These are phyloP conservation scores for Tribolium castaneum DNA, from an alignment of 1,140 invertebrate genomes.

Conservation along the genomic window DNA sequence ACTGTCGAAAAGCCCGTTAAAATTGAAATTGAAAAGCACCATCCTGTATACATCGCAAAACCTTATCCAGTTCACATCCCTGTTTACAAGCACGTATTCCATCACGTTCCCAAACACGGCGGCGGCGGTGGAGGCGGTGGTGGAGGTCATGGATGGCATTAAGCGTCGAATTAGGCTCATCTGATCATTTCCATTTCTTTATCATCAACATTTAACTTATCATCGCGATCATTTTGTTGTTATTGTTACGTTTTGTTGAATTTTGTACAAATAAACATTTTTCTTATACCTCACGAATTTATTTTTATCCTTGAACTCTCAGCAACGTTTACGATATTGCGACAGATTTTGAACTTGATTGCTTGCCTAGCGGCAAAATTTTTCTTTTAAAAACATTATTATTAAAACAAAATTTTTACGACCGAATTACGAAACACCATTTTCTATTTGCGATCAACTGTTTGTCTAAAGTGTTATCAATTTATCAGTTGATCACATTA, in stretches of 20 bases:
- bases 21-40: slow-evolving; percentile 79
- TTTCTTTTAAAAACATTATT: neutral
- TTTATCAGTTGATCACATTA: too few relatives aligned
- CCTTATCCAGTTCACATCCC: slow-evolving; percentile 82
- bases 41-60: slow-evolving; percentile 75
- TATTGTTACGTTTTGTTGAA: slow-evolving; percentile 21
- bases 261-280: slow-evolving; percentile 8
- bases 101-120: slow-evolving; percentile 37
- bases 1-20: slow-evolving; percentile 80
- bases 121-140: slow-evolving; percentile 23
- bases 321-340: neutral
- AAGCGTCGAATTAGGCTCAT: slow-evolving; percentile 38
- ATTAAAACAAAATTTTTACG: too few relatives aligned
- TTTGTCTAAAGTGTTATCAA: too few relatives aligned
- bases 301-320: neutral
- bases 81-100: slow-evolving; percentile 81
- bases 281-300: neutral
- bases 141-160: slow-evolving; percentile 45
- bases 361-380: neutral
- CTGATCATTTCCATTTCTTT: slow-evolving; percentile 9
- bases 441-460: too few relatives aligned
- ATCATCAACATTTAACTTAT: slow-evolving; percentile 21
- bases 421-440: too few relatives aligned
- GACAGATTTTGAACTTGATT: neutral
- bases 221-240: slow-evolving; percentile 23